Evolutionary conservation across 2,888 invertebrate genomes (phyloP).

Genomic region (Cremastinae sp.): DNA sequence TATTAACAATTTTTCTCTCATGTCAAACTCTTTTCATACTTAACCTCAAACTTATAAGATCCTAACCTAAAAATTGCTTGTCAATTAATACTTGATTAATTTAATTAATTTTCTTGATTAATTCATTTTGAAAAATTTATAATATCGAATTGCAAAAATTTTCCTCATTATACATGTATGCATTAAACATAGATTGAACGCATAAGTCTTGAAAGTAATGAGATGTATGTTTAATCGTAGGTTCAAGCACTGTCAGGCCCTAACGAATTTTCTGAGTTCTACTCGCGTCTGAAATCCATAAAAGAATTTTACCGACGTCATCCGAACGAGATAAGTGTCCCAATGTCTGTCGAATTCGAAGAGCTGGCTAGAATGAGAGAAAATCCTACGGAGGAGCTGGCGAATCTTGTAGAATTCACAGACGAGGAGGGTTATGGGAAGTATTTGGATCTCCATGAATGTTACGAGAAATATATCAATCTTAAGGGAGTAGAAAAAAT

Average conservation of each 20-base stretch:
- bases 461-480: constrained; percentile 97
- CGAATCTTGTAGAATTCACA: constrained; percentile 95
- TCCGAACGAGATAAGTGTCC: constrained; percentile 97
- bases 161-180: no score
- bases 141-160: no score
- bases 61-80: background rate
- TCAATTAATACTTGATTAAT: no score
- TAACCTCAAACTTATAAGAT: constrained; percentile 4
- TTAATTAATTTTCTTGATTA: no score
- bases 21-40: background rate
- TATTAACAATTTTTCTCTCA: background rate
- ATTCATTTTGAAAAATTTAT: no score
- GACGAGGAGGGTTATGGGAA: constrained; percentile 99
- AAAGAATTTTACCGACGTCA: constrained; percentile 98
- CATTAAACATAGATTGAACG: background rate
- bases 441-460: constrained; percentile 97
- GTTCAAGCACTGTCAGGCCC: constrained; percentile 93
- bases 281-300: constrained; percentile 94
- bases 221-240: constrained; percentile 58
- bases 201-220: background rate
- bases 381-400: constrained; percentile 92
- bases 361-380: constrained; percentile 94
- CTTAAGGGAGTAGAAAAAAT: constrained; percentile 97
- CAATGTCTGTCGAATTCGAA: constrained; percentile 99
- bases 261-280: constrained; percentile 99